Percentiles rank a stretch among this genome's conserved stretches.
Conservation (phyloP, 2,113 vertebrate species). For the Aegithalos caudatus region DNA sequence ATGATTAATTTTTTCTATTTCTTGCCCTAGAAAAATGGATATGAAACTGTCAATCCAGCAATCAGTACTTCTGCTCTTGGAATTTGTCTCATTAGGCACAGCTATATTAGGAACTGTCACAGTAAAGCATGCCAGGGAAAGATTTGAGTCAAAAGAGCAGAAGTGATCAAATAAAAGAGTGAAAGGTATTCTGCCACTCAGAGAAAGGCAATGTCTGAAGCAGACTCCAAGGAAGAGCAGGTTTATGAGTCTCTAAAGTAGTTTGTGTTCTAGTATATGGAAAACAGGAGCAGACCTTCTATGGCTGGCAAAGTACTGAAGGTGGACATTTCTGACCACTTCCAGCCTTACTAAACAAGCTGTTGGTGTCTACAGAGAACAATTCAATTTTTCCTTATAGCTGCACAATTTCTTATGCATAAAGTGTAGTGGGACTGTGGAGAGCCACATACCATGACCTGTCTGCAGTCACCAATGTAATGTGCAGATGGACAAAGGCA, state of each 20-base stretch:
- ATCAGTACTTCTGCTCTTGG: not conserved
- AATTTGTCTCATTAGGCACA: slow-evolving; percentile 27
- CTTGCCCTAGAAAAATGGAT: not conserved
- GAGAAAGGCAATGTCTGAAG: not conserved
- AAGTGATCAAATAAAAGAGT: slow-evolving; percentile 33
- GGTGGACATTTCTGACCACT: not conserved
- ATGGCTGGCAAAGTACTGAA: not conserved
- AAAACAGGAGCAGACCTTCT: not conserved
- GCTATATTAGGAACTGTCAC: slow-evolving; percentile 28
- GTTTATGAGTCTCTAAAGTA: not conserved
- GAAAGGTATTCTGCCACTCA: not conserved
- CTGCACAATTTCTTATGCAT: not conserved
- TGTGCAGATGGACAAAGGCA: not conserved
- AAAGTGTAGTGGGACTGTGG: not conserved
- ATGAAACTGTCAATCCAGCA: not conserved
- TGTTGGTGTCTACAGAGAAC: not conserved
- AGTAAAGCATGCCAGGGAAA: not conserved
- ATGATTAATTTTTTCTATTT: not conserved
- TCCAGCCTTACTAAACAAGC: not conserved
- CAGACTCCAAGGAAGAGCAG: not conserved
- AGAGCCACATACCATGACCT: not conserved
- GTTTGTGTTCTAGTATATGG: not conserved
- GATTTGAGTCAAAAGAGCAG: slow-evolving; percentile 5
- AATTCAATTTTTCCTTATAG: not conserved
- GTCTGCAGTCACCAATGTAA: not conserved